Evolutionary conservation across 2,797 vertebrate genomes (phyloP).

Genomic region (Sus cebifrons): DNA sequence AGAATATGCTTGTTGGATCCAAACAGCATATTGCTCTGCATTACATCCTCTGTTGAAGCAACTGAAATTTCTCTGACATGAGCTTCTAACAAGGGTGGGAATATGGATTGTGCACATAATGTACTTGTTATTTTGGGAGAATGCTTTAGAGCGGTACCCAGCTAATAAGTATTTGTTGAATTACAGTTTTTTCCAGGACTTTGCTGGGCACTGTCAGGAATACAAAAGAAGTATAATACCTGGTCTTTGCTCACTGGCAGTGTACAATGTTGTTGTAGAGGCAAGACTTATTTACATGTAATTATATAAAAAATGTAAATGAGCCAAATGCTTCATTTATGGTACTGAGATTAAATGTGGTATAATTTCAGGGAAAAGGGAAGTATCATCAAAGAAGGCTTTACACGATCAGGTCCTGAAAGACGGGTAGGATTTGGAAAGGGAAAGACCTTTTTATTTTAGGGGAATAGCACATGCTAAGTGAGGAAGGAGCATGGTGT

Average conservation of each 20-base stretch:
- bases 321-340: neutral
- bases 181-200: neutral
- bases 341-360: conserved; percentile 54
- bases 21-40: conserved; percentile 67
- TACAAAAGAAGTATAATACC: neutral
- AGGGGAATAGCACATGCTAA: neutral
- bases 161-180: conserved; percentile 75
- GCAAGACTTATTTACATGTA: conserved; percentile 48
- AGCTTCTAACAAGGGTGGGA: conserved; percentile 69
- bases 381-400: conserved; percentile 29
- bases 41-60: conserved; percentile 71
- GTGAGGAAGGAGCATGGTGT: neutral
- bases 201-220: neutral
- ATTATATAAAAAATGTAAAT: conserved; percentile 62
- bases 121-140: conserved; percentile 79
- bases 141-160: conserved; percentile 68
- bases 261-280: neutral
- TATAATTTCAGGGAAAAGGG: conserved; percentile 70
- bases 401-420: conserved; percentile 64
- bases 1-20: conserved; percentile 75
- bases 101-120: conserved; percentile 76
- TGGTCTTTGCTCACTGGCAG: neutral
- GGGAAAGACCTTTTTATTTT: conserved; percentile 59
- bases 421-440: conserved; percentile 22
- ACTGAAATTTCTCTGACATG: conserved; percentile 76